A percentile compares a stretch with the other conserved stretches of the same genome.
Evolutionary conservation across 2,113 vertebrate species (phyloP).

Genomic region (Cynocephalus volans): DNA sequence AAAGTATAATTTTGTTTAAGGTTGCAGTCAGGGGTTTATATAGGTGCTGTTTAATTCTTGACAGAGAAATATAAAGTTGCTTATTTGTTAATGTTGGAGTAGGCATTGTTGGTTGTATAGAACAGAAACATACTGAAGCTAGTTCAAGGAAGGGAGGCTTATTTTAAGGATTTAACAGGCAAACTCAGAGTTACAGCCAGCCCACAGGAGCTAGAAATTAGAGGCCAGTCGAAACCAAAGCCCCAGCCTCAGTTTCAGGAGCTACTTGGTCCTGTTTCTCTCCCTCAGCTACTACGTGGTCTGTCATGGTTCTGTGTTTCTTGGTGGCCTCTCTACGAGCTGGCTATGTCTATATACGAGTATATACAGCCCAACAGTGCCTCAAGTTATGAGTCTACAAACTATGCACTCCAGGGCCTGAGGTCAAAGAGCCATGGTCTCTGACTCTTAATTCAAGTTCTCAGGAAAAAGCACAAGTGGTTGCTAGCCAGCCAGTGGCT

Average conservation of each 20-base stretch:
- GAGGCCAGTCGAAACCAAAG: not conserved
- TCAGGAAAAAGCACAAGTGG: not conserved
- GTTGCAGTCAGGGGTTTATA: not conserved
- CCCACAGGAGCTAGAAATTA: not conserved
- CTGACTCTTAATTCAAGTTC: not conserved
- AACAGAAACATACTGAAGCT: not conserved
- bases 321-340: not conserved
- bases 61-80: not conserved
- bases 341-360: not conserved
- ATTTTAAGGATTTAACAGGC: not conserved
- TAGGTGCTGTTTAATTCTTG: not conserved
- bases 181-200: not conserved
- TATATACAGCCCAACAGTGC: too few species aligned
- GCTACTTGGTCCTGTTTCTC: not conserved
- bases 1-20: not conserved
- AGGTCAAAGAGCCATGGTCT: not conserved
- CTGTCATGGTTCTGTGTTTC: not conserved
- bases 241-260: not conserved
- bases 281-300: rapidly evolving
- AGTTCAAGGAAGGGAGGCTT: not conserved
- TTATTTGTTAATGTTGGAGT: not conserved
- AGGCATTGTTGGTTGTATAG: not conserved
- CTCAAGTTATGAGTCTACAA: not conserved
- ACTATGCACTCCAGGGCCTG: not conserved
- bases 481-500: not conserved